Base-by-base conservation (phyloP, 2,113 vertebrate species). In the Micromys minutus region DNA sequence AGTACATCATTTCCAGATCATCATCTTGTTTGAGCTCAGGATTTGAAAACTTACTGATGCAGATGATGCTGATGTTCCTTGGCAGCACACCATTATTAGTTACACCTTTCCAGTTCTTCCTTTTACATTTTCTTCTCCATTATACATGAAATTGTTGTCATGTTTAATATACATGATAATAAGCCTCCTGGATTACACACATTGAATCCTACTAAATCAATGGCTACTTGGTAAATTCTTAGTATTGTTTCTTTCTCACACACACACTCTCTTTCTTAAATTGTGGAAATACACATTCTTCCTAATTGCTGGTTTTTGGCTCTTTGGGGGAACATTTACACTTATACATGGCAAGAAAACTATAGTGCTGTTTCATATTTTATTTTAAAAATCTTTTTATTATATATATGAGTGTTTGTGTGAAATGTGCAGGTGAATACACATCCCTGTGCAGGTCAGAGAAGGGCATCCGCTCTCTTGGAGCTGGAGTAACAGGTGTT, bases 221-320 rank as follows among this genome's bases (percentile, higher is more conserved):
- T 72, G 76, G 26, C 42, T 87, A 3, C 50, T 90, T 95, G 76
- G 67, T 85, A 94, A 97, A 88, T 97, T 92, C 57, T 87, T 52
- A 89, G 52, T 93, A 55, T 85, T 71, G 36, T 95, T 93, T 85
- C 50, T 47, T 17, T 15, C 42, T 1, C 65, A 4, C 13, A 4
- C 26, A 65, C 11, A 42, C 74, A 65, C 67, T 74, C 87, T 77
- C 69, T 67, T 93, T 89, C 42, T 36, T 69, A 10, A 86, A 69
- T 96, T 94, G 36, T 95, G 76, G 39, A 16, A 94, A 72, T 26
- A 87, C 87, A 29, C 69, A 24, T 81, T 95, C 39, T 87, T 95
- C 88, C 61, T 94, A 87, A 93, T 89, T 94, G 31, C 77, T 95
- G 6, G 9, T n/a, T 89, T 95, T 84, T 67, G 42, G 19, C 67